Evolutionary conservation across 2,888 invertebrate species (phyloP), one percentile per base, ranked within the genome.

Genomic region (Sminthurides aquaticus): DNA sequence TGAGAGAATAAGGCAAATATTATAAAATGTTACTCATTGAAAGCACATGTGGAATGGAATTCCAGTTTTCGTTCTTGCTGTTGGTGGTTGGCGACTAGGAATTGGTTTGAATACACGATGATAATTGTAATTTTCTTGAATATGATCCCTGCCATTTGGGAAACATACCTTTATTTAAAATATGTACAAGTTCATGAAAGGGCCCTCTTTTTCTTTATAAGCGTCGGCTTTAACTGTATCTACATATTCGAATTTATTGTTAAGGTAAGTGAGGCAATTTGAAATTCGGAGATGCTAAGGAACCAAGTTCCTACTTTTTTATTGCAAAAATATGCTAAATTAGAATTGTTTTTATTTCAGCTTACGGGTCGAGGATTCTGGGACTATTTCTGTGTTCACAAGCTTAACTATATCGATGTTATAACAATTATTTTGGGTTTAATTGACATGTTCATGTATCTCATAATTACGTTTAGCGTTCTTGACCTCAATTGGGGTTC

Each of bases 101-200:
- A 68, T 0, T 81, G 81, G 80, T 80, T 84, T 76, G 82, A 83
- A 69, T 71, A 71, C 61, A 20, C 69, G 48, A 66, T 75, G 20
- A 67, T 74, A 60, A 49, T 66, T 3, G 67, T 75, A 34, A 73
- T 75, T n/a, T 67, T 75, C 3, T 57, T 68, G n/a, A 76, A 76
- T 62, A 69, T 73, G 25, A 69, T 70, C 24, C 75, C 67, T 28
- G 73, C 70, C 57, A 72, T 69, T 52, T 76, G 81, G 80, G 67
- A 77, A 79, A 57, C 81, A 80, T 77, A 43, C 3, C 26, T 49
- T 29, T 22, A 22, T 28, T 43, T 43, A n/a, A 28, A 43, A 1
- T 27, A n/a, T 3, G 2, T n/a, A 11, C 8, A 22, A n/a, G n/a
- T 26, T 26, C 1, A 2, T 20, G 48, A 20, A 2, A 11, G 3